Evolutionary conservation across 2,797 vertebrate species (phyloP).

Genomic region (Cercopithecus mitis): DNA sequence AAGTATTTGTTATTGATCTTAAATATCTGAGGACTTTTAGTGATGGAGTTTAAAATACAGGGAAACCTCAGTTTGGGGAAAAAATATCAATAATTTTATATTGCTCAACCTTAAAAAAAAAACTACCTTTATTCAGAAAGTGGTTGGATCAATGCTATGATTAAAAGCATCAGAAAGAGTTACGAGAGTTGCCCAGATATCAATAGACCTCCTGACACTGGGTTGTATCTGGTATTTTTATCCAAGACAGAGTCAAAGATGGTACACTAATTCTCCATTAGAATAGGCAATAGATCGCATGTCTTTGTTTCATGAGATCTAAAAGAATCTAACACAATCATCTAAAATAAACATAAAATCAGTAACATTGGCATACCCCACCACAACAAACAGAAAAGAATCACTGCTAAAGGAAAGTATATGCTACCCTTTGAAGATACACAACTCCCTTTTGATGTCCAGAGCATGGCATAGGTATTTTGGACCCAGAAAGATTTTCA

Average conservation of each 20-base stretch:
- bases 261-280: neutral
- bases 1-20: slow-evolving; percentile 8
- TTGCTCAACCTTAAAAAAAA: neutral
- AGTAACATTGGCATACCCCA: neutral
- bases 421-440: neutral
- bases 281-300: neutral
- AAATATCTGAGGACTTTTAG: neutral
- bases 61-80: neutral
- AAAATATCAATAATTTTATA: neutral
- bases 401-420: neutral
- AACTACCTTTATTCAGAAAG: neutral
- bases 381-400: neutral
- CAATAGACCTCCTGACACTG: neutral
- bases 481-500: neutral
- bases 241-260: neutral
- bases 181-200: neutral
- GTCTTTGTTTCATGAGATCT: neutral
- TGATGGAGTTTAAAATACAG: neutral
- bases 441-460: neutral
- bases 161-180: neutral
- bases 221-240: neutral
- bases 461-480: neutral
- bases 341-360: neutral
- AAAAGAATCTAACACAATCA: neutral
- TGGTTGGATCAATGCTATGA: neutral